Evolutionary conservation across 2,797 vertebrate species (phyloP).

Genomic region (Psittacula derbiana): DNA sequence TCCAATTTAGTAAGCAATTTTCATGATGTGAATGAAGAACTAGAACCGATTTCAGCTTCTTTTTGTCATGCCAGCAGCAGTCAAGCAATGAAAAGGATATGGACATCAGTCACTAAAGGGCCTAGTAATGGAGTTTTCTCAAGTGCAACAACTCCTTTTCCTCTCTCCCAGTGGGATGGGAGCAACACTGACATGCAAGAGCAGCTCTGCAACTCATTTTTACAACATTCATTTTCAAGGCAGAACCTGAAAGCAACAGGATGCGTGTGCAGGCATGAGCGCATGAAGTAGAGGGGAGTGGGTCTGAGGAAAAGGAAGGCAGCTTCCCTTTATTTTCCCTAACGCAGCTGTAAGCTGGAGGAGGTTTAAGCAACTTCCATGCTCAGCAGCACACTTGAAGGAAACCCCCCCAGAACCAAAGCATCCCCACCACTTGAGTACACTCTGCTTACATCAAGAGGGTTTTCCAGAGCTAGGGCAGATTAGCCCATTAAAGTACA

Average conservation of each 20-base stretch:
- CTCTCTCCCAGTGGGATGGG: neutral
- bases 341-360: neutral
- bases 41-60: neutral
- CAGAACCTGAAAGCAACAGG: too few species aligned
- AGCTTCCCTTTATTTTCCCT: neutral
- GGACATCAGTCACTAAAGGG: fast-evolving
- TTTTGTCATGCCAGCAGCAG: neutral
- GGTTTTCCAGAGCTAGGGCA: neutral
- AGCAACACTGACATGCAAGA: neutral
- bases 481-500: neutral
- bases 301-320: neutral
- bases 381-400: neutral
- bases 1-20: slow-evolving; percentile 10
- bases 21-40: neutral
- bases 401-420: neutral
- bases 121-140: neutral
- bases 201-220: neutral
- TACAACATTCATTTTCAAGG: neutral
- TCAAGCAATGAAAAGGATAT: neutral
- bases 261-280: fast-evolving
- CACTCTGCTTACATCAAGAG: neutral
- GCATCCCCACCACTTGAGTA: neutral
- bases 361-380: neutral
- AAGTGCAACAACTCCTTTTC: neutral
- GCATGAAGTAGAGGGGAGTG: neutral